phyloP scores from a whole-genome alignment of 1,140 invertebrate genomes.

The Leptinotarsa lineolata region DNA sequence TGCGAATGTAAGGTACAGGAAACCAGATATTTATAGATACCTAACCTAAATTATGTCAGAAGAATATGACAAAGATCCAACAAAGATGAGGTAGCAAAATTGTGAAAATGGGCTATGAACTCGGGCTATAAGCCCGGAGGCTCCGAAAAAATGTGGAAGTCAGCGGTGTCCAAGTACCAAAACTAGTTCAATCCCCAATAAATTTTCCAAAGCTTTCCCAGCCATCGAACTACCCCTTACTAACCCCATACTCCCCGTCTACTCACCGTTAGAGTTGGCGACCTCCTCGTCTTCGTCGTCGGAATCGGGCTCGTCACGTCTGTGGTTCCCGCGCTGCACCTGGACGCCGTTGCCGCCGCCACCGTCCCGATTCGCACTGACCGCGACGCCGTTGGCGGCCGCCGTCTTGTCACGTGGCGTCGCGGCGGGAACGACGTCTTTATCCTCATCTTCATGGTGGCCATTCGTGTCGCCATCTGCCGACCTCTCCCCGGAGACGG shows the following conservation, averaged over 20 bases:
- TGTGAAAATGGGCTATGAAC: no score
- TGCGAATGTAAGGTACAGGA: no score
- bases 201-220: no score
- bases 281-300: slow-evolving; percentile 47
- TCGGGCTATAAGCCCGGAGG: no score
- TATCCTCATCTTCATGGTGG: slow-evolving; percentile 42
- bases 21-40: no score
- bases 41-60: no score
- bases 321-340: slow-evolving; percentile 18
- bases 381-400: slow-evolving; percentile 39
- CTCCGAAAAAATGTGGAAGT: no score
- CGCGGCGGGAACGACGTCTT: slow-evolving; percentile 38
- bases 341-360: slow-evolving; percentile 42
- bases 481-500: slow-evolving; percentile 39
- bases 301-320: slow-evolving; percentile 55
- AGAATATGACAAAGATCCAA: no score
- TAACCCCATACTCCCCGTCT: background rate
- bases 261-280: slow-evolving; percentile 29
- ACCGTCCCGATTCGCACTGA: slow-evolving; percentile 35
- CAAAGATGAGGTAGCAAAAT: no score
- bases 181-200: no score
- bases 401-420: slow-evolving; percentile 33
- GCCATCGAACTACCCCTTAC: no score
- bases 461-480: slow-evolving; percentile 55
- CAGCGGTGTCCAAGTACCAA: no score